These are phyloP conservation scores for Oryzias woworae DNA, from an alignment of 2,113 vertebrate species.

Conservation along the genomic window DNA sequence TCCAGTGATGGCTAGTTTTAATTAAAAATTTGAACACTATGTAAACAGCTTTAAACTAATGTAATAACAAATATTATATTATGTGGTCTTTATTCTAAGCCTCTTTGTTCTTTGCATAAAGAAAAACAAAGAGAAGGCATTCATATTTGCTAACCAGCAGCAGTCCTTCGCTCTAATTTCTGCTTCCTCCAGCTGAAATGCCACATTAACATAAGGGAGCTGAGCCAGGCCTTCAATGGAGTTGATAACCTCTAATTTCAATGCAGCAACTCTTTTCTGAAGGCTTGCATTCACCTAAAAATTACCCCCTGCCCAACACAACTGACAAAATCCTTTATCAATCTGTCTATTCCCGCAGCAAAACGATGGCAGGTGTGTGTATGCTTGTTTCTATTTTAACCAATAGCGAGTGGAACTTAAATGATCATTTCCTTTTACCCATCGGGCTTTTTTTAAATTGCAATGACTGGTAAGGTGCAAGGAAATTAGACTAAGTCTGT, in stretches of 20 bases:
- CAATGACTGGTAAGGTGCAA: too few species aligned
- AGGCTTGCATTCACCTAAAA: constrained; percentile 64
- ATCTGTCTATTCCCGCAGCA: constrained; percentile 58
- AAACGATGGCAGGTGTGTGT: constrained; percentile 15
- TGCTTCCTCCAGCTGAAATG: constrained; percentile 71
- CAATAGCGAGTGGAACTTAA: neutral
- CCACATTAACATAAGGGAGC: constrained; percentile 79
- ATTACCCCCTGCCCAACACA: constrained; percentile 66
- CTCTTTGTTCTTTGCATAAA: constrained; percentile 5
- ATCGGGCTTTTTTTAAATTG: too few species aligned
- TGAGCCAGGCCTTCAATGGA: constrained; percentile 60
- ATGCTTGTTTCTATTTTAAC: neutral
- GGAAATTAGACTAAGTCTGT: too few species aligned
- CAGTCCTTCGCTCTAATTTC: constrained; percentile 35
- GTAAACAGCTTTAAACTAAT: neutral
- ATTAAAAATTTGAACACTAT: neutral
- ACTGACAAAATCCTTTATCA: constrained; percentile 68
- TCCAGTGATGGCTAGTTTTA: neutral
- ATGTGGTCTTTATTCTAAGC: neutral
- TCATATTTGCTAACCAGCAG: constrained; percentile 20
- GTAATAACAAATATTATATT: neutral
- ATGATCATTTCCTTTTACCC: neutral
- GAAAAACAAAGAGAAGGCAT: constrained; percentile 16
- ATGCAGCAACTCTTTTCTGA: constrained; percentile 49
- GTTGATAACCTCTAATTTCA: constrained; percentile 77